These are phyloP conservation scores for Aegypius monachus DNA, from an alignment of 2,113 vertebrate genomes.

Conservation along the genomic window DNA sequence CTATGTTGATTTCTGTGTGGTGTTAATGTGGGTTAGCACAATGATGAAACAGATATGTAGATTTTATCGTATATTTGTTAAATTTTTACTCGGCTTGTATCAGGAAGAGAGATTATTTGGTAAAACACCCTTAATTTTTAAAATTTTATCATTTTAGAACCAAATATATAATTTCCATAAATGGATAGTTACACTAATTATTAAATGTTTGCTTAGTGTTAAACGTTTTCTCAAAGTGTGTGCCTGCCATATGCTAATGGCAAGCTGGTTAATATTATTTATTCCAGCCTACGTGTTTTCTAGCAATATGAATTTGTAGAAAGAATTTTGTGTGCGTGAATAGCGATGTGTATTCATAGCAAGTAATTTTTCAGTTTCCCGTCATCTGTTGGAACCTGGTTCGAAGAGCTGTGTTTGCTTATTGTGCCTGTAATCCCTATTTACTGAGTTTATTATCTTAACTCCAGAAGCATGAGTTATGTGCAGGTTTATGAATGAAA, in stretches of 20 bases:
- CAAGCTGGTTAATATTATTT: constrained; percentile 26
- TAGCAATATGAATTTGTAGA: neutral
- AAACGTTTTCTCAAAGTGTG: neutral
- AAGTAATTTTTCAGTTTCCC: neutral
- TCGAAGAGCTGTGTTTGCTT: neutral
- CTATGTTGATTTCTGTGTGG: neutral
- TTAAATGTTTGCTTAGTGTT: neutral
- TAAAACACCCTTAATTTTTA: neutral
- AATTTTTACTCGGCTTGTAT: neutral
- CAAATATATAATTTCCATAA: neutral
- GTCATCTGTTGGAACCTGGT: neutral
- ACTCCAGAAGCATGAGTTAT: neutral
- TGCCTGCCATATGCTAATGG: constrained; percentile 38
- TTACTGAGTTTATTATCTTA: neutral
- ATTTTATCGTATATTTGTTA: neutral
- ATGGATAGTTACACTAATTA: neutral
- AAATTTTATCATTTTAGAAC: neutral
- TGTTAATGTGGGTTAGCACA: neutral
- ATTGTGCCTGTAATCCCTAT: neutral
- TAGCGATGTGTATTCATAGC: neutral
- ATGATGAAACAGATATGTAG: neutral
- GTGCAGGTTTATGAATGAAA: neutral
- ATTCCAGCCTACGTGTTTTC: constrained; percentile 9
- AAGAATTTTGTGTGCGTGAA: neutral
- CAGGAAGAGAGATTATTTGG: neutral